A percentile compares a stretch with the other conserved stretches of the same genome.
Conservation (phyloP, 2,888 invertebrate genomes). For the Drosophila diplacantha region DNA sequence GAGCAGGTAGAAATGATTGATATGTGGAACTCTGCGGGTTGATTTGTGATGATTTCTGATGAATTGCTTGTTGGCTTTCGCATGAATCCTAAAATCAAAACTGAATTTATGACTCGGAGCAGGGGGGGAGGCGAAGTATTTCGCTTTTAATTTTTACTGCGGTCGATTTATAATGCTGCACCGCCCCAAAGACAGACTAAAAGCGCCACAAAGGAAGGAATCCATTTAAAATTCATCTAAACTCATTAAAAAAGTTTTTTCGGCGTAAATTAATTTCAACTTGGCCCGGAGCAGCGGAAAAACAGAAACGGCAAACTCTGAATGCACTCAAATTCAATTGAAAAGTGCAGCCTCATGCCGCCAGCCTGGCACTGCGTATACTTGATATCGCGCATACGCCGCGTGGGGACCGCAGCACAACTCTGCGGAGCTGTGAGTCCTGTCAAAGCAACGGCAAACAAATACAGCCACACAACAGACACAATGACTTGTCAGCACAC, state of each 20-base stretch:
- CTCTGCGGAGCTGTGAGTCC: conserved; percentile 36
- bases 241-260: conserved; percentile 32
- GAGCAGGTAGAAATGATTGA: conserved; percentile 58
- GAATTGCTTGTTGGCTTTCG: conserved; percentile 21
- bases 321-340: conserved; percentile 65
- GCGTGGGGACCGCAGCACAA: conserved; percentile 27
- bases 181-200: not conserved
- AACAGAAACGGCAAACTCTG: conserved; percentile 51
- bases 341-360: conserved; percentile 58
- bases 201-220: conserved; percentile 12
- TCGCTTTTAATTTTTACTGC: conserved; percentile 8
- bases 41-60: conserved; percentile 39
- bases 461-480: conserved; percentile 20
- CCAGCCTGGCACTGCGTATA: conserved; percentile 45
- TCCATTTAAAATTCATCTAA: conserved; percentile 39
- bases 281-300: conserved; percentile 35
- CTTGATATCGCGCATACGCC: conserved; percentile 66
- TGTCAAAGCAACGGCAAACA: conserved; percentile 35
- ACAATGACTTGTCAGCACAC: conserved; percentile 48
- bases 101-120: conserved; percentile 16
- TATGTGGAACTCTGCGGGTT: conserved; percentile 31
- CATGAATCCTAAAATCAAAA: not conserved
- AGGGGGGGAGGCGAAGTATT: not conserved
- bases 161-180: conserved; percentile 5
- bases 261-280: conserved; percentile 63